phyloP scores from a whole-genome alignment of 2,113 vertebrate genomes.

The Paralichthys olivaceus region DNA sequence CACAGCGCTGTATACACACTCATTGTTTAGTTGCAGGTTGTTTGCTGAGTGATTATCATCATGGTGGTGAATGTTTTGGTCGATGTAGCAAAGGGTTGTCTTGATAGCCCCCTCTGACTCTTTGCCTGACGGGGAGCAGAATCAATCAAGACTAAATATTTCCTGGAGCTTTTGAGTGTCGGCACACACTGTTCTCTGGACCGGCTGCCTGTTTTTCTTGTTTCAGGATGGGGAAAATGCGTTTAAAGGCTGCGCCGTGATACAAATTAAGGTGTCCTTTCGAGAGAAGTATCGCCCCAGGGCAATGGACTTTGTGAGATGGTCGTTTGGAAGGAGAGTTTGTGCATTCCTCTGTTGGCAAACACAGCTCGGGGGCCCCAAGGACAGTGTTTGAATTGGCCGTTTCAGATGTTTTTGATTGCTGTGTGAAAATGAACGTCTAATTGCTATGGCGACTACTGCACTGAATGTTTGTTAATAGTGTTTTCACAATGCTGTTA shows the following conservation, averaged over 20 bases:
- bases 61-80: constrained; percentile 20
- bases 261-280: constrained; percentile 75
- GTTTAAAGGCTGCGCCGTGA: constrained; percentile 25
- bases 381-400: constrained; percentile 77
- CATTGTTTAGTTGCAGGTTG: constrained; percentile 43
- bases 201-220: constrained; percentile 19
- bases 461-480: constrained; percentile 24
- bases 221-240: constrained; percentile 33
- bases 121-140: constrained; percentile 18
- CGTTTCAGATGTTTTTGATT: constrained; percentile 64
- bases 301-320: constrained; percentile 63
- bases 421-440: constrained; percentile 68
- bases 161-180: constrained; percentile 12
- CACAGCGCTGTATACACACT: constrained; percentile 12
- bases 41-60: constrained; percentile 53
- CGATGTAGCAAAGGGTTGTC: constrained; percentile 25
- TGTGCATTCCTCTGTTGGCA: constrained; percentile 79
- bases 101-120: not conserved
- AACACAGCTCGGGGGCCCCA: constrained; percentile 65
- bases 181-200: constrained; percentile 17
- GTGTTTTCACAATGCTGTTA: constrained; percentile 26
- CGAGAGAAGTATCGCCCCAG: constrained; percentile 28
- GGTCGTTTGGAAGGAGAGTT: constrained; percentile 71
- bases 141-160: constrained; percentile 43
- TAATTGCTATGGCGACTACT: constrained; percentile 73